Conservation (phyloP, 1,140 invertebrate genomes). For the Apis florea region DNA sequence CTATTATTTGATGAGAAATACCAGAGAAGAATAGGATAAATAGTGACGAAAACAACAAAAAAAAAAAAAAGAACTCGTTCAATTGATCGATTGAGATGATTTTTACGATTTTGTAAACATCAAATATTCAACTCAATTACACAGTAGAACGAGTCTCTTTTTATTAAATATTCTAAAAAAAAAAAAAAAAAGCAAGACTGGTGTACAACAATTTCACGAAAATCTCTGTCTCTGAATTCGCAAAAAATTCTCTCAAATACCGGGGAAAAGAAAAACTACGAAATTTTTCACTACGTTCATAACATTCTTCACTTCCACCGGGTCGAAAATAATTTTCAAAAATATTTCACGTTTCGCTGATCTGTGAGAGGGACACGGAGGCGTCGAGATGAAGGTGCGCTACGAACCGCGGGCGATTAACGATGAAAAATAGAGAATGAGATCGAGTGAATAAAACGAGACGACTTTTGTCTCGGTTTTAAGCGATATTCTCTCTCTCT, state of each 20-base stretch:
- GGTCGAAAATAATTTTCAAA: background rate
- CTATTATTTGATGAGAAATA: too few species aligned
- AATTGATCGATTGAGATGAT: too few species aligned
- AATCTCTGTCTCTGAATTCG: background rate
- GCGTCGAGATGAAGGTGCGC: background rate
- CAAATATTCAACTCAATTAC: background rate
- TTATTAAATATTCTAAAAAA: background rate
- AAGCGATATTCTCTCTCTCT: background rate
- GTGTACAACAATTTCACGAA: background rate
- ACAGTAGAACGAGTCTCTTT: background rate
- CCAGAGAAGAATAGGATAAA: too few species aligned
- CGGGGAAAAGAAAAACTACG: background rate
- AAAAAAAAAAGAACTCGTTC: too few species aligned
- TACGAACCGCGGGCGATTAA: conserved; percentile 17
- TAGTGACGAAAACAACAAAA: too few species aligned
- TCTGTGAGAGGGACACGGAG: background rate
- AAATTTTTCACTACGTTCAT: background rate
- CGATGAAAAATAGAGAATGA: conserved; percentile 33
- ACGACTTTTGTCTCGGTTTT: conserved; percentile 26
- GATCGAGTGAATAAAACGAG: conserved; percentile 43
- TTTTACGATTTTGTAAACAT: too few species aligned
- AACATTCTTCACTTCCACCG: background rate
- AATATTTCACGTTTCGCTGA: background rate
- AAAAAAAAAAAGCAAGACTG: background rate
- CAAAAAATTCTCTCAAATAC: background rate